A percentile compares a stretch with the other conserved stretches of the same genome.
Evolutionary conservation across 2,113 vertebrate genomes (phyloP).

Genomic region (Thamnaconus septentrionalis): DNA sequence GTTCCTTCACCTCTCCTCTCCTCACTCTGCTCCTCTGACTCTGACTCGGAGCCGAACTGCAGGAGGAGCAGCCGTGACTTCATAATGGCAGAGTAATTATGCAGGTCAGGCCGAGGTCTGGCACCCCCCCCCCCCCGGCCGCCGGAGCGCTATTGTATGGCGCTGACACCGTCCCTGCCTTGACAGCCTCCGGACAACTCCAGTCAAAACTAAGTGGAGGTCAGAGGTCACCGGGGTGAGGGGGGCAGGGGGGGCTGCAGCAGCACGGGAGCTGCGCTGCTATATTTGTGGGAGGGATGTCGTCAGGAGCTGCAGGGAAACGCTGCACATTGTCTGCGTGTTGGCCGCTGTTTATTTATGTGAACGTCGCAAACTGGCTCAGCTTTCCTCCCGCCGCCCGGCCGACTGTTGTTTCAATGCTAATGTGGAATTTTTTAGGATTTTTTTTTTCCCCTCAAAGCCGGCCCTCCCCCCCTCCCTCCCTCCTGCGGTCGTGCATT

Average conservation of each 20-base stretch:
- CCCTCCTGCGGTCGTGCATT: too few relatives aligned
- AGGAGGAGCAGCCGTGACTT: background rate
- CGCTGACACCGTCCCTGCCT: slow-evolving; percentile 35
- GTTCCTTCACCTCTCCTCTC: too few relatives aligned
- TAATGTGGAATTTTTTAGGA: too few relatives aligned
- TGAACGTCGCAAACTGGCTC: background rate
- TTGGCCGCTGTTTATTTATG: background rate
- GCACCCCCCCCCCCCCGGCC: slow-evolving; percentile 18
- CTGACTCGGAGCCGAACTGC: background rate
- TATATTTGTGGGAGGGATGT: slow-evolving; percentile 55
- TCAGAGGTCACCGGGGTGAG: slow-evolving; percentile 29
- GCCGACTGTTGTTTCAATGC: too few relatives aligned
- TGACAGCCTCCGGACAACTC: slow-evolving; percentile 21
- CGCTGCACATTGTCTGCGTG: slow-evolving; percentile 32
- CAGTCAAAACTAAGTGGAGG: slow-evolving; percentile 36
- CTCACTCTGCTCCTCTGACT: background rate
- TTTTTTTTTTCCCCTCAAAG: too few relatives aligned
- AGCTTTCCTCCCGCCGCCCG: too few relatives aligned
- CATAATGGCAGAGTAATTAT: background rate
- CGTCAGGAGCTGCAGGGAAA: slow-evolving; percentile 32
- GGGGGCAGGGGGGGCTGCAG: background rate
- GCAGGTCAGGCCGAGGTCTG: slow-evolving; percentile 43
- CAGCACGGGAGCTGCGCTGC: background rate
- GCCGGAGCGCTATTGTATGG: slow-evolving; percentile 57
- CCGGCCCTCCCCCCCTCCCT: too few relatives aligned